Evolutionary conservation across 2,797 vertebrate genomes (phyloP).

Genomic region (Notoglanidium macrostoma): DNA sequence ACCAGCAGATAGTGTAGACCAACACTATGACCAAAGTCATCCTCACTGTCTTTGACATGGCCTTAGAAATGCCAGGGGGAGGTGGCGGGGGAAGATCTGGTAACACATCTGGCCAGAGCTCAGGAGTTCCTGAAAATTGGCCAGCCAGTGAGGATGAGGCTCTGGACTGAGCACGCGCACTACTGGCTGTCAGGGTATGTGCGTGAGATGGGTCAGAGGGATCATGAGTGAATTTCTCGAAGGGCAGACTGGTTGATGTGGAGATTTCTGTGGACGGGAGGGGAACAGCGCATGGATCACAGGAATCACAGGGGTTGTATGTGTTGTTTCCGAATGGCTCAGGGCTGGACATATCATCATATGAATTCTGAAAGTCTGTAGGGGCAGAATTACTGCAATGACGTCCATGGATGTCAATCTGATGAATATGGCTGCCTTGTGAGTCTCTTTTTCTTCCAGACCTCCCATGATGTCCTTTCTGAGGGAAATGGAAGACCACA

Average conservation of each 20-base stretch:
- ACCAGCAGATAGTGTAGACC: constrained; percentile 85
- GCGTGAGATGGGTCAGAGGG: constrained; percentile 22
- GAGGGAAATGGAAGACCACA: constrained; percentile 56
- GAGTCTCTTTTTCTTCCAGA: constrained; percentile 43
- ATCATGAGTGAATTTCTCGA: constrained; percentile 22
- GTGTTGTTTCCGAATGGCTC: constrained; percentile 32
- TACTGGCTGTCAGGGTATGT: constrained; percentile 34
- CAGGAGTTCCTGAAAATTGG: constrained; percentile 39
- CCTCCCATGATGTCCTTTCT: constrained; percentile 34
- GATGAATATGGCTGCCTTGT: constrained; percentile 46
- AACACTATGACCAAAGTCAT: constrained; percentile 89
- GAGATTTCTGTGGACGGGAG: constrained; percentile 30
- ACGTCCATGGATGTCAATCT: constrained; percentile 20
- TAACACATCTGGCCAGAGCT: constrained; percentile 56
- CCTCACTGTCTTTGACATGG: constrained; percentile 83
- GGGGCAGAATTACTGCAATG: constrained; percentile 23
- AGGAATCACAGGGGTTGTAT: constrained; percentile 44
- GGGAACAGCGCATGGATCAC: constrained; percentile 34
- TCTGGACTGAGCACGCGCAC: constrained; percentile 4
- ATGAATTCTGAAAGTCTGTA: constrained; percentile 34
- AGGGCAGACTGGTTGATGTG: constrained; percentile 5
- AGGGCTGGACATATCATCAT: constrained; percentile 33
- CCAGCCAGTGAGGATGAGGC: constrained; percentile 43
- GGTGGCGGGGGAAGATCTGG: constrained; percentile 50
- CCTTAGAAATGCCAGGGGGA: constrained; percentile 69